These are phyloP conservation scores for Cryptotis parvus DNA, from an alignment of 2,113 vertebrate species.

Conservation along the genomic window DNA sequence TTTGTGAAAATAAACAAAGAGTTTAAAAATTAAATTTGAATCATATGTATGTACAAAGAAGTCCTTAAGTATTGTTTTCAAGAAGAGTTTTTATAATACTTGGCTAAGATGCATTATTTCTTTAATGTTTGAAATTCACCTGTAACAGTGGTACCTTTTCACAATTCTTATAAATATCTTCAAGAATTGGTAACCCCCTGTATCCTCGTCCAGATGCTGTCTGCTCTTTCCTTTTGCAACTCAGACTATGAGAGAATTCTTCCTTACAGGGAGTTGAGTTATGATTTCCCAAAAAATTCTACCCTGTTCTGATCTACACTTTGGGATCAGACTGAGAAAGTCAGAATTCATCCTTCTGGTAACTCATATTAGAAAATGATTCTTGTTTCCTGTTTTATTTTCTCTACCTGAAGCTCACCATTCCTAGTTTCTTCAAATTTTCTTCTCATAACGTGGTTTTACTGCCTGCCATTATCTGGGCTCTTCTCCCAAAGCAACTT, in stretches of 20 bases:
- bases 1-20: conserved; percentile 43
- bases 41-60: neutral
- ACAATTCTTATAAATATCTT: neutral
- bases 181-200: neutral
- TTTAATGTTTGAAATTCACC: neutral
- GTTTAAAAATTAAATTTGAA: conserved; percentile 47
- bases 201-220: no score
- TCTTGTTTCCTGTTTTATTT: conserved; percentile 14
- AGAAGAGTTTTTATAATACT: neutral
- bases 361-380: conserved; percentile 6
- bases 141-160: neutral
- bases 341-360: neutral
- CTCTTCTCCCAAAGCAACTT: neutral
- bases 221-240: neutral
- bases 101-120: neutral
- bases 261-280: neutral
- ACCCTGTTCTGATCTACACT: neutral
- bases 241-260: neutral
- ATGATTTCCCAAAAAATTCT: conserved; percentile 9
- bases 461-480: neutral
- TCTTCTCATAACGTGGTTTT: neutral
- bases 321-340: neutral
- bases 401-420: neutral
- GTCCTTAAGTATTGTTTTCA: conserved; percentile 3
- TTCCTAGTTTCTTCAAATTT: neutral